Conservation (phyloP, 2,888 invertebrate species). For the Sminthurinus aureus region DNA sequence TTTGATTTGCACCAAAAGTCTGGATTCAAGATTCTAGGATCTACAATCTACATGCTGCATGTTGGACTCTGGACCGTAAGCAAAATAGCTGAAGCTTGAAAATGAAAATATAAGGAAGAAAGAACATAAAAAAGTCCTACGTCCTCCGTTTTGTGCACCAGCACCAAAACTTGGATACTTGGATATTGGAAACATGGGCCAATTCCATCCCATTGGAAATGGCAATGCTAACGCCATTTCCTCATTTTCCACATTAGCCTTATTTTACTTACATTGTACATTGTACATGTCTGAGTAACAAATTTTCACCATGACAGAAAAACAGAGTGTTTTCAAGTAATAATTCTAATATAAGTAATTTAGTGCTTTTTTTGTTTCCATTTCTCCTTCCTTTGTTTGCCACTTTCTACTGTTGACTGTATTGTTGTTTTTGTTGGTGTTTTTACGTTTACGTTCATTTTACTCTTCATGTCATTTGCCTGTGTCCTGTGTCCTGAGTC, state of each 20-base stretch:
- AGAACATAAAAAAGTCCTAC: background rate
- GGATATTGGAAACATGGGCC: background rate
- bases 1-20: background rate
- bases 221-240: background rate
- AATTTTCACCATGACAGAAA: slow-evolving; percentile 1
- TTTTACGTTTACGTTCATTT: too few relatives aligned
- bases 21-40: background rate
- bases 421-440: background rate
- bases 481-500: too few relatives aligned
- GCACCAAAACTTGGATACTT: background rate
- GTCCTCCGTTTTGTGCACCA: background rate
- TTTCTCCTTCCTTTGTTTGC: background rate
- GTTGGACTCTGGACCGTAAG: background rate
- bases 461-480: too few relatives aligned
- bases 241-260: background rate
- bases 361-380: background rate
- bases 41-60: too few relatives aligned
- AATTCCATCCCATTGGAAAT: background rate
- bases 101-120: background rate
- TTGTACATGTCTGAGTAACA: background rate
- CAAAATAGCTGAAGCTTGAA: background rate
- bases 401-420: background rate
- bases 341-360: slow-evolving; percentile 5
- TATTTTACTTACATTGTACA: too few relatives aligned
- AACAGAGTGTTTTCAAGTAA: background rate